Conservation (phyloP, 53 echinoderm and acorn worm species). For the Antedon mediterranea region DNA sequence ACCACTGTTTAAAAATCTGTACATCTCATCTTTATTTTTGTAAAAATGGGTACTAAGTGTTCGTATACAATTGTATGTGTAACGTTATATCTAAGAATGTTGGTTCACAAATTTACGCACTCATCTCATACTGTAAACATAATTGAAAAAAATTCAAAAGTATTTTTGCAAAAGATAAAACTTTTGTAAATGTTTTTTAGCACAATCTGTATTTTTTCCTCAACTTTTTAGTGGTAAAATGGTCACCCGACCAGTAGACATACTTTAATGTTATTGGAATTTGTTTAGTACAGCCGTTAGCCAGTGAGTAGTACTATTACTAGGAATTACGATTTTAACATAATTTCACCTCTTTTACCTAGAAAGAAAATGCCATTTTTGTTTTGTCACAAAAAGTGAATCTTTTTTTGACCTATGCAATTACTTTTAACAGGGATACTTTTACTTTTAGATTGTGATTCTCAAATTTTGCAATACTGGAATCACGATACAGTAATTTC, state of each 20-base stretch:
- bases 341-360: not conserved
- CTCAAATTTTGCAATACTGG: too few relatives aligned
- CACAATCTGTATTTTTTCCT: not conserved
- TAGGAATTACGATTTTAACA: not conserved
- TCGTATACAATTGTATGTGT: not conserved
- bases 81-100: not conserved
- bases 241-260: too few relatives aligned
- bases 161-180: not conserved
- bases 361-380: not conserved
- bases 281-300: not conserved
- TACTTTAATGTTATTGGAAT: too few relatives aligned
- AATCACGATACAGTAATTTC: too few relatives aligned
- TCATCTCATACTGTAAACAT: not conserved
- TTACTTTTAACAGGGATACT: not conserved
- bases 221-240: too few relatives aligned
- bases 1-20: conserved; percentile 45
- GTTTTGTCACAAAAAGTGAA: not conserved
- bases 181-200: too few relatives aligned
- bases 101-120: not conserved
- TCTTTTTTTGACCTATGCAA: not conserved
- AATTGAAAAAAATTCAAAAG: not conserved
- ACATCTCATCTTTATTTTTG: not conserved
- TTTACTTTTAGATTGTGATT: too few relatives aligned
- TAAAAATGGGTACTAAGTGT: not conserved
- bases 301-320: not conserved